Conservation (phyloP, 2,888 invertebrate species). For the Pollenia labialis region DNA sequence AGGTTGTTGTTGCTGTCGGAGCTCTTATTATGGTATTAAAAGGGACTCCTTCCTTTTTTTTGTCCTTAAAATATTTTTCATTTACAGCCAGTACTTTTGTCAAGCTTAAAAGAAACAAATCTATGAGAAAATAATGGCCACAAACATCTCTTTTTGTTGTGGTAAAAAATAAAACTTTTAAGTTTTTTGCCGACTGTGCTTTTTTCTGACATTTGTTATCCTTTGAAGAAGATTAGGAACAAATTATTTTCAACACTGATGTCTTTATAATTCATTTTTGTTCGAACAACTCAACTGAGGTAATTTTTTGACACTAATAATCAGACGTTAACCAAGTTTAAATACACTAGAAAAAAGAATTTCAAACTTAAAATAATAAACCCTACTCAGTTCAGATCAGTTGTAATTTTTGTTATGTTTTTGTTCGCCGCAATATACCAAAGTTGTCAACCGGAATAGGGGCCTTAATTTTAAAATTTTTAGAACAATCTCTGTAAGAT, state of each 20-base stretch:
- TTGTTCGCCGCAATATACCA: too few relatives aligned
- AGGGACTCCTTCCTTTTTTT: background rate
- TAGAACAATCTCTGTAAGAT: too few relatives aligned
- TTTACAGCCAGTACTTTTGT: constrained; percentile 28
- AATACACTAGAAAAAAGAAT: background rate
- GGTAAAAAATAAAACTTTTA: constrained; percentile 5
- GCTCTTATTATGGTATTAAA: constrained; percentile 5
- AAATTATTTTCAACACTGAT: background rate
- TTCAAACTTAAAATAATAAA: background rate
- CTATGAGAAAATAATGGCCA: background rate
- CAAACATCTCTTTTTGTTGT: constrained; percentile 6
- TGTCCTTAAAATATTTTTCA: background rate
- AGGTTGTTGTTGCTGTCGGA: background rate
- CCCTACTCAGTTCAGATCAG: too few relatives aligned
- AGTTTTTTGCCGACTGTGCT: background rate
- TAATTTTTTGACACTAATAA: constrained; percentile 16
- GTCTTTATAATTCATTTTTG: constrained; percentile 5
- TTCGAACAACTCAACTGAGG: constrained; percentile 15
- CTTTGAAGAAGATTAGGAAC: background rate
- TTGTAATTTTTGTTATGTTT: too few relatives aligned
- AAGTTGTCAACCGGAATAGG: too few relatives aligned
- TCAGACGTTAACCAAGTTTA: background rate
- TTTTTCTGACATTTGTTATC: background rate
- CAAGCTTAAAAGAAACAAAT: background rate
- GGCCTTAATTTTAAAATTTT: background rate